These are phyloP conservation scores for Dimorphilus gyrociliatus DNA, from an alignment of 2,888 invertebrate species.

Conservation along the genomic window DNA sequence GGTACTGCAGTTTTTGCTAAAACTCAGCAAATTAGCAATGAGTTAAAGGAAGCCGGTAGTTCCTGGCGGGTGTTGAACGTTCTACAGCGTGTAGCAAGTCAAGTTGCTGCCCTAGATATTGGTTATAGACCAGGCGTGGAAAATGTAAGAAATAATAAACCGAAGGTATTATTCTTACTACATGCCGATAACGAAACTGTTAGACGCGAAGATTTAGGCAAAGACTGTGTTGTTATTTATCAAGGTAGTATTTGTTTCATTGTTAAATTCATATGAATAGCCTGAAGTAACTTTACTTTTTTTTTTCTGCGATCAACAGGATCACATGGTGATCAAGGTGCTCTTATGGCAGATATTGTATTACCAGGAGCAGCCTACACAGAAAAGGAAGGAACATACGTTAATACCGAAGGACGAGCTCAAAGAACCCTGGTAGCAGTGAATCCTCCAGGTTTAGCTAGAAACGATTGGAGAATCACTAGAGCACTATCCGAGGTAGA, in stretches of 20 bases:
- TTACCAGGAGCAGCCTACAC: slow-evolving; percentile 91
- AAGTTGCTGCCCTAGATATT: slow-evolving; percentile 80
- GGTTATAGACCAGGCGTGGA: slow-evolving; percentile 67
- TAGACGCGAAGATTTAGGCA: slow-evolving; percentile 56
- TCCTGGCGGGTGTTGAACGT: slow-evolving; percentile 75
- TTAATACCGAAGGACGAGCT: slow-evolving; percentile 90
- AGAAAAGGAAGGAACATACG: slow-evolving; percentile 91
- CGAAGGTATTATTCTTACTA: slow-evolving; percentile 67
- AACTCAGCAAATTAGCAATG: too few species aligned
- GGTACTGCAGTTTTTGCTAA: slow-evolving; percentile 19
- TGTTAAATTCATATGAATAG: slow-evolving; percentile 1
- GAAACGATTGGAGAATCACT: slow-evolving; percentile 96
- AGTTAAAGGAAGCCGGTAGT: too few species aligned
- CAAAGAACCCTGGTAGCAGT: slow-evolving; percentile 76
- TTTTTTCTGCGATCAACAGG: slow-evolving; percentile 7
- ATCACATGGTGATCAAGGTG: slow-evolving; percentile 79
- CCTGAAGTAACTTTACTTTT: not conserved
- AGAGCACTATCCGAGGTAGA: slow-evolving; percentile 81
- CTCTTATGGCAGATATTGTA: slow-evolving; percentile 74
- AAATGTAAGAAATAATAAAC: slow-evolving; percentile 44
- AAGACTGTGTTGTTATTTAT: slow-evolving; percentile 71
- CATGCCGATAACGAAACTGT: slow-evolving; percentile 82
- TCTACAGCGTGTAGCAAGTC: slow-evolving; percentile 59
- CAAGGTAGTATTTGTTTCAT: slow-evolving; percentile 39
- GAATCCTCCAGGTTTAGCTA: slow-evolving; percentile 73